Percentiles rank a stretch among this genome's conserved stretches.
These are phyloP conservation scores for Holcopasites calliopsidis DNA, from an alignment of 1,140 invertebrate genomes.

Conservation along the genomic window DNA sequence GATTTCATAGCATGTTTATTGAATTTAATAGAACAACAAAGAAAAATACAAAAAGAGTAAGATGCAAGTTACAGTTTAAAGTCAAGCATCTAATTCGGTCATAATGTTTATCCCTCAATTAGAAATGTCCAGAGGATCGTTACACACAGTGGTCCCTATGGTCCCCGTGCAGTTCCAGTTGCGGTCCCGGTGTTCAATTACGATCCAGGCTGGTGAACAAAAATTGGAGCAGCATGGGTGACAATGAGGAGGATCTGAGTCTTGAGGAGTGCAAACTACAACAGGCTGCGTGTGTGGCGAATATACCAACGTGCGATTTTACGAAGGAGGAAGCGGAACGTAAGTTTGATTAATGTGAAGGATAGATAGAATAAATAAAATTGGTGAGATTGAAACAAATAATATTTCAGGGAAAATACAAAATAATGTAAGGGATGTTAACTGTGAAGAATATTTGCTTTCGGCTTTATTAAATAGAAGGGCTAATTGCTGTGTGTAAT, in stretches of 20 bases:
- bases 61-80: neutral
- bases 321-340: slow-evolving; percentile 77
- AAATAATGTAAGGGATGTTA: too few species aligned
- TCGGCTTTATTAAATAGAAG: too few species aligned
- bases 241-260: slow-evolving; percentile 71
- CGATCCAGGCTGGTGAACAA: slow-evolving; percentile 80
- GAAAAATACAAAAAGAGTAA: neutral
- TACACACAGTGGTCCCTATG: slow-evolving; percentile 84
- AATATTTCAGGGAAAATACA: too few species aligned
- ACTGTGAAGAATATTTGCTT: too few species aligned
- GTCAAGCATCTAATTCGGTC: neutral
- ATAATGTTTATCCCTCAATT: neutral
- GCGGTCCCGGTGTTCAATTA: slow-evolving; percentile 83
- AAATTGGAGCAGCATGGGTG: slow-evolving; percentile 61
- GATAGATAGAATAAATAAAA: too few species aligned
- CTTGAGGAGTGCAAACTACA: slow-evolving; percentile 70
- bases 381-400: neutral
- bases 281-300: slow-evolving; percentile 76
- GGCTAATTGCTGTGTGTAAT: too few species aligned
- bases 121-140: slow-evolving; percentile 70
- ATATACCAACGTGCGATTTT: slow-evolving; percentile 78
- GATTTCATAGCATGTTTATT: too few species aligned
- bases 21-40: too few species aligned
- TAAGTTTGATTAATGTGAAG: slow-evolving; percentile 50
- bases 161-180: slow-evolving; percentile 85